Base-by-base conservation (phyloP, 2,113 vertebrate species). In the Apteryx owenii region DNA sequence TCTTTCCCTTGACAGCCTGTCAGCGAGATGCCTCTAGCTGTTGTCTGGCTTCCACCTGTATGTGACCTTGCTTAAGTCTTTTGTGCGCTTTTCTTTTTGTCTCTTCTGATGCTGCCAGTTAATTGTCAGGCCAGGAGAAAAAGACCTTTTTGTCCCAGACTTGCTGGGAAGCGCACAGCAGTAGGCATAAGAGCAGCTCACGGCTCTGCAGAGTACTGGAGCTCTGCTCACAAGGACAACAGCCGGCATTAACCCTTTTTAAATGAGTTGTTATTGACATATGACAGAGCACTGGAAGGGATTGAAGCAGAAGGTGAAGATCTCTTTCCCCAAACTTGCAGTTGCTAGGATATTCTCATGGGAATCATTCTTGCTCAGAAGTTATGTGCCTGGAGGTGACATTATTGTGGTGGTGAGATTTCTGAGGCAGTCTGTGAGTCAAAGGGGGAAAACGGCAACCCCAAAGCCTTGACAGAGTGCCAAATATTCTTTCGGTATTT, bases 401-500 rank as follows among this genome's bases (percentile, higher is more conserved):
- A 19, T 10, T 70, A 72, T 72, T 65, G 50, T 88, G 76, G 23
- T 42, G 28, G 73, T 38, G n/a, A 10, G 38, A 12, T 85, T 92
- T 85, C 36, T 54, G 12, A 26, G 60, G 19, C 56, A 31, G 70
- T 3, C 58, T 1, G 29, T 10, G 60, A 93, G 46, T 93, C 72
- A 85, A 73, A 73, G 0, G 0, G 66, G 60, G 40, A 38, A 50
- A 83, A 33, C 14, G 26, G 33, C 65, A 86, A 15, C 25, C 54
- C 42, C 15, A 26, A 10, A 36, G 42, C 64, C 84, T 0, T 90
- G 88, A 68, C 54, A 33, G 42, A 65, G 53, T 56, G 83, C 69
- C 94, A 90, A 16, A 72, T 78, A 42, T 12, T 86, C 20, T 53
- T 60, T n/a, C n/a, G 69, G 16, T 38, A 3, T 94, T 97, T 84